Evolutionary conservation across 2,797 vertebrate species (phyloP), one percentile per base, ranked within the genome.

Genomic region (Acipenser oxyrinchus): DNA sequence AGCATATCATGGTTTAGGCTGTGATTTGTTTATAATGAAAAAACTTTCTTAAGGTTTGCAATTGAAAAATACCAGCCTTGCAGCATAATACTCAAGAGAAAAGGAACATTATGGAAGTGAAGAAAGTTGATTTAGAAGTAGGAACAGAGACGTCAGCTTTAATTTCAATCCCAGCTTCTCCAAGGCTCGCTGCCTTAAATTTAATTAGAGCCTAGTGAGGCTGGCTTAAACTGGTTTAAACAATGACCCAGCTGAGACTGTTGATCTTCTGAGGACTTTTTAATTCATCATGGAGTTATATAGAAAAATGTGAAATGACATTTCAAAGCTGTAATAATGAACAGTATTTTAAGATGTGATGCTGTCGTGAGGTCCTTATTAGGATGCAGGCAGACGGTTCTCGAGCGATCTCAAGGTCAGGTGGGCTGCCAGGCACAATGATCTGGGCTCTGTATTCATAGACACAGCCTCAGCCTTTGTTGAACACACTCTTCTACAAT

Each of bases 261-360:
- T 62, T 7, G 60, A 7, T 62, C 60, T 62, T 37, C 18, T 8
- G 10, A 18, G 60, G 60, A 62, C 18, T 62, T 62, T 62, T 62
- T 62, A 62, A 62, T 62, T 62, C 60, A 62, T 62, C 60, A 23
- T 37, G 8, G 60, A 48, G 6, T 13, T 48, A 62, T 62, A 13
- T 8, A 62, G 60, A 10, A 10, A 62, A 62, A 62, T 62, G n/a
- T 48, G 60, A 62, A 62, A 62, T 62, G 60, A 62, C 60, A 62
- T 62, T 62, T 62, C 60, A 62, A 62, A 62, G 60, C 60, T 10
- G 60, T 48, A 62, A 62, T 18, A 48, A 62, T 62, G 60, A 62
- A 62, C 60, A 62, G 18, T 48, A 48, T 62, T 62, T 62, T 18
- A 62, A 62, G 37, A 62, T 62, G n/a, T 10, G 60, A 62, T 48